Evolutionary conservation across 2,888 invertebrate genomes (phyloP).

Genomic region (Sipunculus nudus): DNA sequence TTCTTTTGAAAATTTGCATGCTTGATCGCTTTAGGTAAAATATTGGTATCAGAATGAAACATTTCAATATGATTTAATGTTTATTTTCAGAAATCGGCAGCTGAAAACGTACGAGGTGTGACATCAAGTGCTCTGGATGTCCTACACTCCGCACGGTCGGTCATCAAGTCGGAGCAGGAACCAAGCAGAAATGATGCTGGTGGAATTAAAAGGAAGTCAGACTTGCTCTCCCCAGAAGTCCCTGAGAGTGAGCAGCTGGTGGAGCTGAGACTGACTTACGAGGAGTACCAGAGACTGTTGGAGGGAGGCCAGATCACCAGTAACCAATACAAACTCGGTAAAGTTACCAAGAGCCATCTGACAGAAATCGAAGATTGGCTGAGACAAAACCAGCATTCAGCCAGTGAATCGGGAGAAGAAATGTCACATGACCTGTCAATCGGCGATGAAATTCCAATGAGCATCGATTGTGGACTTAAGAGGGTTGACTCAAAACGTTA

Average conservation of each 20-base stretch:
- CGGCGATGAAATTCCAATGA: constrained; percentile 3
- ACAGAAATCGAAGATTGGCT: constrained; percentile 7
- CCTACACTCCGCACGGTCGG: neutral
- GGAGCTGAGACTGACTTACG: constrained; percentile 25
- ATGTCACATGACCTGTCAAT: constrained; percentile 10
- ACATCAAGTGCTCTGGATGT: constrained; percentile 51
- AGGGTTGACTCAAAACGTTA: constrained; percentile 48
- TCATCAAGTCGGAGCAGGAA: neutral
- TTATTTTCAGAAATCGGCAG: constrained; percentile 34
- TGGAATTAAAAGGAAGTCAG: too few species aligned
- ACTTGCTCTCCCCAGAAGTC: too few species aligned
- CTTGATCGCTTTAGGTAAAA: too few species aligned
- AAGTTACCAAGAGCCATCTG: constrained; percentile 7
- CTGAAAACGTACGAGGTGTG: constrained; percentile 45
- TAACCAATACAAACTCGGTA: constrained; percentile 16
- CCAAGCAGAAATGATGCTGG: too few species aligned
- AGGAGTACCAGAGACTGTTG: constrained; percentile 23
- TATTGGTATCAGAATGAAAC: too few species aligned
- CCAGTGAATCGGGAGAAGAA: neutral
- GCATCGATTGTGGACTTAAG: constrained; percentile 48
- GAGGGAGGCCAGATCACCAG: constrained; percentile 14
- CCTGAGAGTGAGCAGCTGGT: too few species aligned
- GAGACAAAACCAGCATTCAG: neutral
- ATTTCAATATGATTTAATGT: neutral
- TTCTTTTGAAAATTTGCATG: too few species aligned